Evolutionary conservation across 2,113 vertebrate species (phyloP), one percentile per base, ranked within the genome.

Genomic region (Ophiodon elongatus): DNA sequence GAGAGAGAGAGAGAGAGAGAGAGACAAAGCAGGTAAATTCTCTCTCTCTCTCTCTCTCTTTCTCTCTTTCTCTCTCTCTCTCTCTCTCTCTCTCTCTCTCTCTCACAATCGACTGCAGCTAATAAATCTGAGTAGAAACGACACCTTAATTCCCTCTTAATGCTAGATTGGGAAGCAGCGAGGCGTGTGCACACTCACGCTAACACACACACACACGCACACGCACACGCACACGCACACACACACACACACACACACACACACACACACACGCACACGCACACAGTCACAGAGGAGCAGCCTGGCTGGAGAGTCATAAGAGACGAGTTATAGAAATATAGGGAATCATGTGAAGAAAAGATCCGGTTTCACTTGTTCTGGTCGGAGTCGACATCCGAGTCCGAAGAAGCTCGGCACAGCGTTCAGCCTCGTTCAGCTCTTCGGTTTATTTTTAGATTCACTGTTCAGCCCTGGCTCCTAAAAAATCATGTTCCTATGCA

Each of bases 51-150:
- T 27, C 50, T 17, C 11, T 14, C 43, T 15, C 11, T 4, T 14
- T 17, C 45, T 19, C 45, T 47, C 47, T 21, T n/a, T 41, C 60
- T 52, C 45, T 21, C n/a, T 73, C 50, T 60, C 62, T 86, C 84
- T 9, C 37, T 39, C 37, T 39, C 37, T 9, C 37, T 39, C 37
- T 9, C 37, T 39, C 37, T 39, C 37, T 39, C 37, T 39, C 8
- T 2, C 8, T 39, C 37, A 1, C 91, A 93, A 84, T 41, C 84
- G 86, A 91, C 84, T 79, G 88, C 76, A 79, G 88, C 76, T 88
- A 89, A 93, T 94, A 93, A 93, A 89, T 92, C 83, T 84, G 84
- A 91, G 47, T 45, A 56, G 75, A 86, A 91, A 86, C 85, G 85
- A 92, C 90, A 91, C 82, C 85, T 89, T 90, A 81, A 91, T 86